Evolutionary conservation across 2,113 vertebrate genomes (phyloP).

Genomic region (Grus americana): DNA sequence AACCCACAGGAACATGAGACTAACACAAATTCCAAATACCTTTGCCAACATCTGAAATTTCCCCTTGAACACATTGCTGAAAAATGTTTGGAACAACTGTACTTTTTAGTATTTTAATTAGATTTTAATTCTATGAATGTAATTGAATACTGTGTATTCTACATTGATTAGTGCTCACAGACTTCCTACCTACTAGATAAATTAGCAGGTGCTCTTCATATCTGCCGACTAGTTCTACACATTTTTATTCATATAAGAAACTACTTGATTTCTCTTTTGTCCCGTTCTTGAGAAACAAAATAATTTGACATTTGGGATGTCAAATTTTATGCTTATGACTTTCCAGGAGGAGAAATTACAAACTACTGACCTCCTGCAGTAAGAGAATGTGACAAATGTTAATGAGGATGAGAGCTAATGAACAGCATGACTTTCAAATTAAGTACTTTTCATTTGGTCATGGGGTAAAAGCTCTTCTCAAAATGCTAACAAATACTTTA

Average conservation of each 20-base stretch:
- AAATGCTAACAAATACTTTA: neutral
- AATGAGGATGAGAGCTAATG: neutral
- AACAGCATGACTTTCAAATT: neutral
- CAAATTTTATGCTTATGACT: neutral
- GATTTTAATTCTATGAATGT: neutral
- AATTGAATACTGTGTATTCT: neutral
- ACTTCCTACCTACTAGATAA: neutral
- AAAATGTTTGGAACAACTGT: neutral
- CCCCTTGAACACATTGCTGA: neutral
- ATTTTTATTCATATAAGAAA: neutral
- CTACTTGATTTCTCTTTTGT: neutral
- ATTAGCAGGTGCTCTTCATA: neutral
- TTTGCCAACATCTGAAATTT: neutral
- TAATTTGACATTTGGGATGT: neutral
- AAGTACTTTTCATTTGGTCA: neutral
- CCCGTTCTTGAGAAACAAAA: neutral
- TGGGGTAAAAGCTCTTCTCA: neutral
- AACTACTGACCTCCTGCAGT: neutral
- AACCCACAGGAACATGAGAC: neutral
- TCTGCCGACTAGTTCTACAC: neutral
- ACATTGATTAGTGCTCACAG: neutral
- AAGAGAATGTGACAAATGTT: neutral
- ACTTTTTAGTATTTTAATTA: neutral
- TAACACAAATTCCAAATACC: neutral
- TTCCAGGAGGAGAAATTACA: neutral